Percentiles rank a stretch among this genome's conserved stretches.
These are phyloP conservation scores for Conus ventricosus DNA, from an alignment of 1,140 invertebrate species.

Conservation along the genomic window DNA sequence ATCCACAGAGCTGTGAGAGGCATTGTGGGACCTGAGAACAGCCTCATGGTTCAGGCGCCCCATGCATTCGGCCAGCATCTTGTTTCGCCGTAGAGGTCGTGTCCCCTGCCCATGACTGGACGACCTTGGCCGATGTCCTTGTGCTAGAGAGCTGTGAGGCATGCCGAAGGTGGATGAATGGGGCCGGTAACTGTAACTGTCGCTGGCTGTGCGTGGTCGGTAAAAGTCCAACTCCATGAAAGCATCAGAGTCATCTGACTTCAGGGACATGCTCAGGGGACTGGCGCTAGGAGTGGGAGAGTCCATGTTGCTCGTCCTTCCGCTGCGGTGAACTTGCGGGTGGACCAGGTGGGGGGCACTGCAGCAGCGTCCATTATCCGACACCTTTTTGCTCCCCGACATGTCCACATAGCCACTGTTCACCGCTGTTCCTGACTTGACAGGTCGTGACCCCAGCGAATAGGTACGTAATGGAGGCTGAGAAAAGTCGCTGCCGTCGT, in stretches of 20 bases:
- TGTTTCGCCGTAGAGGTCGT: constrained; percentile 42
- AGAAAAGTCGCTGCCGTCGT: constrained; percentile 58
- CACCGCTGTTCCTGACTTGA: neutral
- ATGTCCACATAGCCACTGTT: constrained; percentile 29
- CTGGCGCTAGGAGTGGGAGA: constrained; percentile 47
- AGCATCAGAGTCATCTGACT: constrained; percentile 67
- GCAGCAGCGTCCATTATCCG: constrained; percentile 60
- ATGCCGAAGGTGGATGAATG: constrained; percentile 67
- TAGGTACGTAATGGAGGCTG: constrained; percentile 81
- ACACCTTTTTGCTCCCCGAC: constrained; percentile 43
- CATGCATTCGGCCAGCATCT: constrained; percentile 41
- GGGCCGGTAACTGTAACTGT: constrained; percentile 66
- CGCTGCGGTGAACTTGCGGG: constrained; percentile 24
- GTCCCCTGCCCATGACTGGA: constrained; percentile 68
- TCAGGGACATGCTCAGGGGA: constrained; percentile 58
- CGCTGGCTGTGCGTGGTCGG: constrained; percentile 68
- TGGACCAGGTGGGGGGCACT: constrained; percentile 69
- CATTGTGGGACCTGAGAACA: constrained; percentile 56
- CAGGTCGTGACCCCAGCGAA: constrained; percentile 87
- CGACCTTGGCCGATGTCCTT: constrained; percentile 65
- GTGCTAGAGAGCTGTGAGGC: constrained; percentile 46
- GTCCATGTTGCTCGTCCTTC: constrained; percentile 33
- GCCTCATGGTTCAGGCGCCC: constrained; percentile 55
- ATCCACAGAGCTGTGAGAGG: constrained; percentile 54
- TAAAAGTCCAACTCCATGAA: constrained; percentile 68